phyloP scores from a whole-genome alignment of 2,797 vertebrate species.

The Steatocranus sp. region DNA sequence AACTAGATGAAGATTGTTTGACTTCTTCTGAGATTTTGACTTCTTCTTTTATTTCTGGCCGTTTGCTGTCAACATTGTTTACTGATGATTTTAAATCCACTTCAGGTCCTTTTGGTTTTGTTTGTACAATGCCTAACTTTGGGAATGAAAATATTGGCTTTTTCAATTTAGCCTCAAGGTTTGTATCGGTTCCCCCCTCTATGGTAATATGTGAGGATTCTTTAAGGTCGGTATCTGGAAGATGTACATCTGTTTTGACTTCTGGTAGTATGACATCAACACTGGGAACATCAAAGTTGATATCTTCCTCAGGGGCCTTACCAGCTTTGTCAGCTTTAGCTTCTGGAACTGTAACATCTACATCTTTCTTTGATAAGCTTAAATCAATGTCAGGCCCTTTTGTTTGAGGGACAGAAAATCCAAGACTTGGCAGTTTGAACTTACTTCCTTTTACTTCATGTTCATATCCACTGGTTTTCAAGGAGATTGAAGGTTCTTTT shows the following conservation, averaged over 20 bases:
- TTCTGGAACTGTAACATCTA: slow-evolving; percentile 18
- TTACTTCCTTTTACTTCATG: slow-evolving; percentile 27
- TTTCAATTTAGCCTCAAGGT: slow-evolving; percentile 31
- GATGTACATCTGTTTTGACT: not conserved
- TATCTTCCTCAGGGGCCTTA: slow-evolving; percentile 29
- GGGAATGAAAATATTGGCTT: slow-evolving; percentile 39
- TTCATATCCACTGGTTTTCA: slow-evolving; percentile 1
- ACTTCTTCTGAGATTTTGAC: slow-evolving; percentile 20
- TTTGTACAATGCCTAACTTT: not conserved
- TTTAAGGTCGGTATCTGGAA: slow-evolving; percentile 1
- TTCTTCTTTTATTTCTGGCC: slow-evolving; percentile 6
- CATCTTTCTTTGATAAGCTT: slow-evolving; percentile 30
- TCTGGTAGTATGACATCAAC: not conserved
- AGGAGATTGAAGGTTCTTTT: not conserved
- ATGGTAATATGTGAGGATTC: not conserved
- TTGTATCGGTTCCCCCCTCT: slow-evolving; percentile 14
- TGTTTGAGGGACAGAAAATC: slow-evolving; percentile 36
- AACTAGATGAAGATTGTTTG: not conserved
- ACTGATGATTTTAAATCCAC: slow-evolving; percentile 11
- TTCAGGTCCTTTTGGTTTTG: slow-evolving; percentile 8
- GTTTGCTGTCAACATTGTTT: not conserved
- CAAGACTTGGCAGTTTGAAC: slow-evolving; percentile 47
- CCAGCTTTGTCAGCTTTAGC: not conserved
- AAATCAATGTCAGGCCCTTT: slow-evolving; percentile 45
- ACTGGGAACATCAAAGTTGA: not conserved